Evolutionary conservation across 1,140 invertebrate genomes (phyloP).

Genomic region (Cotesia chilonis): DNA sequence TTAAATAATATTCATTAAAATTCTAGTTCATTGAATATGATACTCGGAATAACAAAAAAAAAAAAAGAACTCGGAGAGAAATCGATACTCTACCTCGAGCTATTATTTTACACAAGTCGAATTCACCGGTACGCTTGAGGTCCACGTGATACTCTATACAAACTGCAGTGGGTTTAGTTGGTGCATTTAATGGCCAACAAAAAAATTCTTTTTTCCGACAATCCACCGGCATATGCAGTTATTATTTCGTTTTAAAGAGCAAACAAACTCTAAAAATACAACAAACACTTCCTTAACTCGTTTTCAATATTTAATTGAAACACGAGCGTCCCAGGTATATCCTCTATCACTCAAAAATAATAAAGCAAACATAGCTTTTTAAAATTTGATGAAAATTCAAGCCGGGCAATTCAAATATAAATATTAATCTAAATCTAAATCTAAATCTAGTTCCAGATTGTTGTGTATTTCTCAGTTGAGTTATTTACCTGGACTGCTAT

Average conservation of each 20-base stretch:
- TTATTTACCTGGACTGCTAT: conserved; percentile 17
- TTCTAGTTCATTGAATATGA: conserved; percentile 30
- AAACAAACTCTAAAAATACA: conserved; percentile 13
- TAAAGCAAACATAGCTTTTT: conserved; percentile 24
- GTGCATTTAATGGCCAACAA: conserved; percentile 29
- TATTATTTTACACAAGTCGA: conserved; percentile 39
- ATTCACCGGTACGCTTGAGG: conserved; percentile 2
- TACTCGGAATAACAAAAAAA: conserved; percentile 10
- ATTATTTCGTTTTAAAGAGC: background rate
- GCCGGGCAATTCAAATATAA: conserved; percentile 31
- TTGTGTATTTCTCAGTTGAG: conserved; percentile 14
- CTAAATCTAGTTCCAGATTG: conserved; percentile 16
- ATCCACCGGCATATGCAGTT: no score
- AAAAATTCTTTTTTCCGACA: conserved; percentile 13
- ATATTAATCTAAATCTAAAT: background rate
- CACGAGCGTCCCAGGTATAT: no score
- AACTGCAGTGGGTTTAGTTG: background rate
- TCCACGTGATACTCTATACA: background rate
- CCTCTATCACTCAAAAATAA: no score
- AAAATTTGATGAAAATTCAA: conserved; percentile 30
- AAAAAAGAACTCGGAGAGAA: conserved; percentile 15
- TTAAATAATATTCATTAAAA: background rate
- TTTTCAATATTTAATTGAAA: conserved; percentile 27
- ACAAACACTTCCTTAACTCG: background rate
- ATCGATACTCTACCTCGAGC: conserved; percentile 30